Base-by-base conservation (phyloP, 2,113 vertebrate genomes). In the Raphicerus campestris region DNA sequence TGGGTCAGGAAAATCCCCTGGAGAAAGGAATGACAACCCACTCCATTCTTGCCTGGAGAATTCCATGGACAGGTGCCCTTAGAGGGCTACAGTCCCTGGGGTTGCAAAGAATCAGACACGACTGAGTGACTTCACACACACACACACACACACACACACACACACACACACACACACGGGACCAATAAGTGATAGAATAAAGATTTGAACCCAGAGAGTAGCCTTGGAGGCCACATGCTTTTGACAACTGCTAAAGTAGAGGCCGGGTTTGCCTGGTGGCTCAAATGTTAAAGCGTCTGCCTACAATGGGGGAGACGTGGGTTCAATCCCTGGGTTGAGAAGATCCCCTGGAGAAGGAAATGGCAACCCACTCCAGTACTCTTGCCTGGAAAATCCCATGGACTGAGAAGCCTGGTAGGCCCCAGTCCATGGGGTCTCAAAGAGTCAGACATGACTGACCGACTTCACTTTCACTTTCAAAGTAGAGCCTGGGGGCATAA, bases 21-120 rank as follows among this genome's bases (percentile, higher is more conserved):
- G 20, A 73, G 66, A 73, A 39, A 13, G 66, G 5, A 73, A 39
- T 39, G 66, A 20, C 35, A 73, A 24, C 10, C 10, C 35, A 39
- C 35, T 73, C 66, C 35, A 73, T 39, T 73, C 66, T 73, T 73
- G 35, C 66, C 35, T 73, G 66, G 66, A 73, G 66, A 73, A 39
- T 39, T 39, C n/a, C 66, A 73, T 6, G 19, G 35, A 73, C 66
- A 73, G 19, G 0, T 20, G 66, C 0, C 0, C 19, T 5, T 39
- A 22, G 5, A 39, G n/a, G 19, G n/a, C 66, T 73, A 24, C 9
- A 73, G 66, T 39, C 32, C 32, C 5, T 73, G 66, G 19, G 66
- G n/a, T 39, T 1, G 1, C 66, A 73, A 73, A 73, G 35, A 73
- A 22, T 73, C 2, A 1, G 35, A 73, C 19, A 66, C 0, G 1